Evolutionary conservation across 2,113 vertebrate genomes (phyloP).

Genomic region (Strix uralensis): DNA sequence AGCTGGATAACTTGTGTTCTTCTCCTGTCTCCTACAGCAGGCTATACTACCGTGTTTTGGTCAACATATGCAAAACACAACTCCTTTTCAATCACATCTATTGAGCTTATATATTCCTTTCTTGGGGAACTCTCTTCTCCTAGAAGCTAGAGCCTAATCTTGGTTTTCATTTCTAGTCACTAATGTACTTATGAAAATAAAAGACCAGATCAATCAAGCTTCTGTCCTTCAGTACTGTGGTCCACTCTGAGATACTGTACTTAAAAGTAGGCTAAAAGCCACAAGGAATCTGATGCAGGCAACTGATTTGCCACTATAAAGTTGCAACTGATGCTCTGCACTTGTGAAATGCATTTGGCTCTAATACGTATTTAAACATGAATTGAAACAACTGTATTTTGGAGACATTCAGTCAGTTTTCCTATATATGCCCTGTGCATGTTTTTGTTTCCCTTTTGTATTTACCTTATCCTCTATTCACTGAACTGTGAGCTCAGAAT

Average conservation of each 20-base stretch:
- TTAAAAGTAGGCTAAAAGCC: not conserved
- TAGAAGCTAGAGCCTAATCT: not conserved
- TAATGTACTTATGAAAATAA: not conserved
- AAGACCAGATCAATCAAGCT: not conserved
- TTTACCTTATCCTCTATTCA: not conserved
- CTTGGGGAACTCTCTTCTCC: not conserved
- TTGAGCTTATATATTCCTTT: not conserved
- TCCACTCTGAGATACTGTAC: not conserved
- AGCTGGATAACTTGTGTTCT: not conserved
- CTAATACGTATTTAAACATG: not conserved
- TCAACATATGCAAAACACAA: not conserved
- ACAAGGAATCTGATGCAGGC: not conserved
- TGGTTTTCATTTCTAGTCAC: not conserved
- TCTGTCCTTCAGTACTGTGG: not conserved
- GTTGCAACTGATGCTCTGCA: not conserved
- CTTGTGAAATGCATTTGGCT: not conserved
- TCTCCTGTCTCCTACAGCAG: not conserved
- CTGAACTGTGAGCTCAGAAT: not conserved
- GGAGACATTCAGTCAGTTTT: not conserved
- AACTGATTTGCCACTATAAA: not conserved
- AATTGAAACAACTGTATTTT: not conserved
- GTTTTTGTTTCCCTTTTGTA: not conserved
- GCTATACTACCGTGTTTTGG: not conserved
- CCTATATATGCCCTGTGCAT: not conserved
- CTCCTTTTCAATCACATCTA: not conserved